A percentile compares a stretch with the other conserved stretches of the same genome.
phyloP scores from a whole-genome alignment of 1,140 invertebrate species.

The Drosophila watanabei region DNA sequence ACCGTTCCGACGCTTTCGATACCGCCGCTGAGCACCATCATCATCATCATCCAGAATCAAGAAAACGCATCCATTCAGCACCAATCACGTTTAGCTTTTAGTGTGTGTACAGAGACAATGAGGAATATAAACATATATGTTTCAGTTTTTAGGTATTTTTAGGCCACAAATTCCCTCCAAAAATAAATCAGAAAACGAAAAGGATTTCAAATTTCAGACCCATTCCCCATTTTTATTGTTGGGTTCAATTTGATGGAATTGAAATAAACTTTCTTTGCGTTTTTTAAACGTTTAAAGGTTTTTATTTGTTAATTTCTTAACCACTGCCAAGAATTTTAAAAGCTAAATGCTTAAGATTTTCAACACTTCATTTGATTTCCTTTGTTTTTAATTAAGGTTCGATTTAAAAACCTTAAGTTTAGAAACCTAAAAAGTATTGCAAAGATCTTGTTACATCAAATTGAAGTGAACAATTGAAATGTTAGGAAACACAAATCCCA shows the following conservation, averaged over 20 bases:
- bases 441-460: not conserved
- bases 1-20: slow-evolving; percentile 81
- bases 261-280: not conserved
- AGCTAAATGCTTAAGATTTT: too few relatives aligned
- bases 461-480: slow-evolving; percentile 8
- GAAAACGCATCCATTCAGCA: slow-evolving; percentile 33
- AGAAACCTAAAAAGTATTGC: not conserved
- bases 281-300: not conserved
- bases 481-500: not conserved
- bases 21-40: slow-evolving; percentile 73
- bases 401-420: not conserved
- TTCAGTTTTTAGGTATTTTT: slow-evolving; percentile 53
- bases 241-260: slow-evolving; percentile 8
- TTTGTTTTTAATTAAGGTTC: too few relatives aligned
- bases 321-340: slow-evolving; percentile 18
- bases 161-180: slow-evolving; percentile 49
- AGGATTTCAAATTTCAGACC: slow-evolving; percentile 1
- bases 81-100: slow-evolving; percentile 50
- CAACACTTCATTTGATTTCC: too few relatives aligned
- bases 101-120: slow-evolving; percentile 45
- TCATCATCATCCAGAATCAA: slow-evolving; percentile 35
- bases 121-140: slow-evolving; percentile 47
- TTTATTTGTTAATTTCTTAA: not conserved
- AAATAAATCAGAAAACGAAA: slow-evolving; percentile 17
- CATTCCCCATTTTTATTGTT: slow-evolving; percentile 12